Conservation (phyloP, 2,113 vertebrate genomes). For the Thamnophis sirtalis region DNA sequence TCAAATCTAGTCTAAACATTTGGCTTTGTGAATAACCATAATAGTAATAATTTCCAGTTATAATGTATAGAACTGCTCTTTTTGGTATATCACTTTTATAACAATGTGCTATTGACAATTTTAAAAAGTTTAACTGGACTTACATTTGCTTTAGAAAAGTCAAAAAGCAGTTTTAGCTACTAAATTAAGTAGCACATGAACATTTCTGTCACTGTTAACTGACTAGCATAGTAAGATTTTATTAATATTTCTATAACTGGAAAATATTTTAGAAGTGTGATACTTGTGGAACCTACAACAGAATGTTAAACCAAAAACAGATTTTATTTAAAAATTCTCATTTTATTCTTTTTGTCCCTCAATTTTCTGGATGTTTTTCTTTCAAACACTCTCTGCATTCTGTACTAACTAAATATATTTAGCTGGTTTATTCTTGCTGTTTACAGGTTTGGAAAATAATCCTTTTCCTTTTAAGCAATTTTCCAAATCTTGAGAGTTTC, state of each 20-base stretch:
- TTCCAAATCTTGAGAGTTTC: background rate
- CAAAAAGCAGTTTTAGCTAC: background rate
- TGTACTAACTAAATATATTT: background rate
- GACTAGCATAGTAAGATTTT: background rate
- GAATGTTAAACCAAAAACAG: background rate
- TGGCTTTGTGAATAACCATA: background rate
- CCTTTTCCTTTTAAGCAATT: background rate
- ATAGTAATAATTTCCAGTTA: background rate
- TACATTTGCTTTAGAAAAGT: background rate
- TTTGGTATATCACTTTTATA: constrained; percentile 21
- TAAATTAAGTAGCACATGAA: background rate
- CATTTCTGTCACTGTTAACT: background rate
- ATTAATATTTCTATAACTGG: background rate
- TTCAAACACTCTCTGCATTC: background rate
- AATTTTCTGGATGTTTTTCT: background rate
- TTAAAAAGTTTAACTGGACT: background rate
- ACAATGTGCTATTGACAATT: background rate
- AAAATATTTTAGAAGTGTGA: background rate
- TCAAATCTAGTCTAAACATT: background rate
- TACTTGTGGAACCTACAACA: background rate
- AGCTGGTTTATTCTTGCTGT: background rate
- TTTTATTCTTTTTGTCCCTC: background rate
- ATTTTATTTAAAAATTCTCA: background rate
- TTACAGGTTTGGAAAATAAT: background rate
- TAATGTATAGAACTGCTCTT: constrained; percentile 8